Percentiles rank a stretch among this genome's conserved stretches.
These are phyloP conservation scores for Eupithecia exiguata DNA, from an alignment of 2,888 invertebrate species.

Conservation along the genomic window DNA sequence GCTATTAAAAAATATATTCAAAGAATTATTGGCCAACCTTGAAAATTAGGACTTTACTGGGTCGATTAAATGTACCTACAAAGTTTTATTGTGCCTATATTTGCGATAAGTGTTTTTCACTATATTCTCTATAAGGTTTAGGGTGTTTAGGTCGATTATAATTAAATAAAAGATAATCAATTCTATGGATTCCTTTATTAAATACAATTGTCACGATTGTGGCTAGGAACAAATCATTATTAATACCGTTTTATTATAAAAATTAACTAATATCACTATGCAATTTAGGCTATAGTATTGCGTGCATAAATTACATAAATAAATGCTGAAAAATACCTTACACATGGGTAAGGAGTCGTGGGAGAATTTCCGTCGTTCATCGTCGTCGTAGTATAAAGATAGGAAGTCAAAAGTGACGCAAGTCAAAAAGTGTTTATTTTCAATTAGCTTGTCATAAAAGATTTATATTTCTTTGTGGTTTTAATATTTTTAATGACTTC, in stretches of 20 bases:
- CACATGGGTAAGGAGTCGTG: slow-evolving; percentile 14
- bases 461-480: not conserved
- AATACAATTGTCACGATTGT: slow-evolving; percentile 35
- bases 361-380: not conserved
- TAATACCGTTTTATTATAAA: slow-evolving; percentile 32
- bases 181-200: slow-evolving; percentile 31
- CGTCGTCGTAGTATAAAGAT: not conserved
- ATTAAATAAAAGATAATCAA: slow-evolving; percentile 8
- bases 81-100: too few relatives aligned
- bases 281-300: slow-evolving; percentile 28
- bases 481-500: not conserved
- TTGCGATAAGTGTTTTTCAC: too few relatives aligned
- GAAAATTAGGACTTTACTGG: too few relatives aligned
- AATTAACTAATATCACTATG: slow-evolving; percentile 44
- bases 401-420: not conserved
- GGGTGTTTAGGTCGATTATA: not conserved
- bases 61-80: too few relatives aligned
- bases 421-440: not conserved
- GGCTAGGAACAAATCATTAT: slow-evolving; percentile 44
- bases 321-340: slow-evolving; percentile 44
- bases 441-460: not conserved
- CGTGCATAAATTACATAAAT: slow-evolving; percentile 38
- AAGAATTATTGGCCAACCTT: too few relatives aligned
- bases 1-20: too few relatives aligned
- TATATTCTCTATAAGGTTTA: too few relatives aligned